Evolutionary conservation across 2,888 invertebrate species (phyloP).

Genomic region (Cataglyphis altisquamis): DNA sequence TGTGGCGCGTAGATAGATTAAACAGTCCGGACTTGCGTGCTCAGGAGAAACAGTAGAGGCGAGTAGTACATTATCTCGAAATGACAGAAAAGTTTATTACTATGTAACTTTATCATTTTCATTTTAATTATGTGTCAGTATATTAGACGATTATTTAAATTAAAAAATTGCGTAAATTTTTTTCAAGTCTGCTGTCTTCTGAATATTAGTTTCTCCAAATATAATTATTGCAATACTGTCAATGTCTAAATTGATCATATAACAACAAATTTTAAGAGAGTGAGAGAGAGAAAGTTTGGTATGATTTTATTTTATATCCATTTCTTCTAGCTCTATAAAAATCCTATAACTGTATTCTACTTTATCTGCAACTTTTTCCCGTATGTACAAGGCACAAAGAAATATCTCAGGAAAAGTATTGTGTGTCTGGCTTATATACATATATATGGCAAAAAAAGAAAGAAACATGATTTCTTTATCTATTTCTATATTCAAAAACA

Average conservation of each 20-base stretch:
- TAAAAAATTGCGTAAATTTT: background rate
- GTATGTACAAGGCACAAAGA: conserved; percentile 6
- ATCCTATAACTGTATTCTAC: background rate
- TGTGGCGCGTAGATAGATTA: conserved; percentile 30
- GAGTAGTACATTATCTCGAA: conserved; percentile 13
- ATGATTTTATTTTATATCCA: background rate
- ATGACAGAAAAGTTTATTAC: conserved; percentile 10
- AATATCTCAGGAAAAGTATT: conserved; percentile 10
- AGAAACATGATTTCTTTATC: background rate
- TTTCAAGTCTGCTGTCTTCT: background rate
- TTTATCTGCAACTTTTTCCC: background rate
- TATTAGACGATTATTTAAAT: background rate
- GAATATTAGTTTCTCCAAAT: background rate
- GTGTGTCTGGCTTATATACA: background rate
- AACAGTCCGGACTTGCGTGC: conserved; percentile 20
- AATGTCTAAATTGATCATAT: background rate
- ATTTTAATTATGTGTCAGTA: conserved; percentile 15
- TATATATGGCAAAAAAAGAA: background rate
- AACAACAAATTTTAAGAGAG: background rate
- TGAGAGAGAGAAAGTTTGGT: too few relatives aligned
- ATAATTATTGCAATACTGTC: background rate
- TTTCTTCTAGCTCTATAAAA: conserved; percentile 2
- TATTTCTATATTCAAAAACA: conserved; percentile 16
- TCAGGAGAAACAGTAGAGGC: background rate
- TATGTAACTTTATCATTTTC: conserved; percentile 15